Evolutionary conservation across 2,797 vertebrate genomes (phyloP), one percentile per base, ranked within the genome.

Genomic region (Manis javanica): DNA sequence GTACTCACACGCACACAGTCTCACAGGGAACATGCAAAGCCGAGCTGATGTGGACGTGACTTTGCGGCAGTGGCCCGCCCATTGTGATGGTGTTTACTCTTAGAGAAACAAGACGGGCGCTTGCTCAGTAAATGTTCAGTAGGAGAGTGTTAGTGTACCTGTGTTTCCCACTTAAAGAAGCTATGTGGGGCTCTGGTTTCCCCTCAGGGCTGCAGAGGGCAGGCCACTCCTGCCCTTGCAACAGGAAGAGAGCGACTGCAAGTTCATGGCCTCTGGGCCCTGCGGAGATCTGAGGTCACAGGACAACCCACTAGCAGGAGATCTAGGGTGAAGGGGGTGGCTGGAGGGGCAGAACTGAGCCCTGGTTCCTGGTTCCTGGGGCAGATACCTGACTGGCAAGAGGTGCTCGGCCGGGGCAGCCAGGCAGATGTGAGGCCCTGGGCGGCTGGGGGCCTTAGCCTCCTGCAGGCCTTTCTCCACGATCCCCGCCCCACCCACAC

Each of bases 151-250:
- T 14, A 42, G 5, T 5, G 39, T 1, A 53, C n/a, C 71, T 11
- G 18, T 3, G 21, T 26, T 42, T 68, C 55, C 18, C 51, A 61
- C 5, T 14, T 31, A 19, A 46, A 24, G 24, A 61, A 46, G 24
- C 29, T 7, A 39, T 0, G 1, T 2, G n/a, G 49, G 57, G 29
- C 11, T 34, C 69, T 11, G 21, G 34, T 18, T 31, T 31, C 31
- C 86, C 16, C 8, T 49, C 4, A 6, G 49, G 42, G 34, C 19
- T 0, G 15, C 3, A 34, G 42, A 34, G 3, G 59, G 61, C 66
- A 19, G 0, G 0, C 31, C 12, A 4, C 42, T 69, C 53, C 49
- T 0, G 0, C 51, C 39, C 57, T 69, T 7, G 2, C 3, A 3
- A 24, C 16, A 23, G 37, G 55, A 53, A 69, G 21, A 39, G 66